These are phyloP conservation scores for Eilema depressum DNA, from an alignment of 2,888 invertebrate genomes.

Conservation along the genomic window DNA sequence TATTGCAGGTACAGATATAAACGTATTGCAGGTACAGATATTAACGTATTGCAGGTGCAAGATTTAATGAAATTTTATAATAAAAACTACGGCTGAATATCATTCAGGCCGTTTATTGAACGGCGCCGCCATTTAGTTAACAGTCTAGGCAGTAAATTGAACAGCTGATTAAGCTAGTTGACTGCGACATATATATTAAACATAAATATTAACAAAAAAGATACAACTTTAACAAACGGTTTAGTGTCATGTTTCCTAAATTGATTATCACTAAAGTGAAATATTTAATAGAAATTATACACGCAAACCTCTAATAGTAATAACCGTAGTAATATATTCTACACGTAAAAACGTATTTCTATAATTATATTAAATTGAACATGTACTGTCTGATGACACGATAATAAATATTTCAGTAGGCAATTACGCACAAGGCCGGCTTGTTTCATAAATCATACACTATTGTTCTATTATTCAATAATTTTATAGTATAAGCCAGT, in stretches of 20 bases:
- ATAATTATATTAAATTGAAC: constrained; percentile 12
- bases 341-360: constrained; percentile 4
- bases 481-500: background rate
- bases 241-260: background rate
- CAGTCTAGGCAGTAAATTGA: no score
- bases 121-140: no score
- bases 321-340: background rate
- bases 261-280: background rate
- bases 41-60: no score
- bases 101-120: no score
- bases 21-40: no score
- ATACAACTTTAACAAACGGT: background rate
- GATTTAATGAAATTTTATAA: no score
- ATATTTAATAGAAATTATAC: background rate
- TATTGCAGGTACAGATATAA: no score
- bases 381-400: constrained; percentile 24
- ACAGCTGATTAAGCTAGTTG: no score
- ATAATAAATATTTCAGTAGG: constrained; percentile 40
- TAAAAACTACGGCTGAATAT: no score
- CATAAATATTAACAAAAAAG: background rate
- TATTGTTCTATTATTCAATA: constrained; percentile 20
- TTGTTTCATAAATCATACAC: constrained; percentile 29
- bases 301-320: background rate
- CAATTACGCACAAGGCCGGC: constrained; percentile 34
- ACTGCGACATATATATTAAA: no score